Base-by-base conservation (phyloP, 2,888 invertebrate species). In the Brenthis daphne region DNA sequence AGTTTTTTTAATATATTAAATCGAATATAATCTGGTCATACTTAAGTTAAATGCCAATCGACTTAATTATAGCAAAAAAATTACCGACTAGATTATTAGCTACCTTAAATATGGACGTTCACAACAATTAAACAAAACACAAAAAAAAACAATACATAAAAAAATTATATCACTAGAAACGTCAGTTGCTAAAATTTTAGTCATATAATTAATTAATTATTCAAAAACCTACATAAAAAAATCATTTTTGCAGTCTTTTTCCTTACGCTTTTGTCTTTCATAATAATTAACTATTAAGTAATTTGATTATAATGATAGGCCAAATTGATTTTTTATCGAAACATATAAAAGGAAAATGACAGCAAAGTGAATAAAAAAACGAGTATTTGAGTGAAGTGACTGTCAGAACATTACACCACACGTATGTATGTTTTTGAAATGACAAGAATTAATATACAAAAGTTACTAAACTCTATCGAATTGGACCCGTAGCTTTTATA, bases 201-300 rank as follows among this genome's bases (percentile, higher is more conserved):
- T 43, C 11, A 43, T 43, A 43, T 11, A 11, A 43, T 8, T 8
- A 11, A 43, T 8, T 8, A 8, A 37, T 43, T 2, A 43, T 8
- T 43, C 11, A 68, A 66, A 37, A 65, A 56, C 66, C 69, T 75
- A 79, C 33, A 61, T 76, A 76, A 76, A 74, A 71, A 76, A 72
- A 75, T 77, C 77, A 83, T 82, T 81, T 77, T 78, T 69, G 77
- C 85, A 86, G 90, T 90, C 90, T 89, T 90, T 87, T 87, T 80
- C 82, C 80, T 81, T 79, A 73, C 64, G 77, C 68, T 76, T 77
- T 77, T 82, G 86, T 87, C 88, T 87, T 86, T 85, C 77, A 64
- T 64, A 58, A 43, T 0, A 67, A 71, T 61, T 48, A 6, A 48
- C 57, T 16, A 71, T 61, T 48, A 6, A 48, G 57, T 16, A 53